Base-by-base conservation (phyloP, 1,140 invertebrate species). In the Ditylenchus dipsaci region DNA sequence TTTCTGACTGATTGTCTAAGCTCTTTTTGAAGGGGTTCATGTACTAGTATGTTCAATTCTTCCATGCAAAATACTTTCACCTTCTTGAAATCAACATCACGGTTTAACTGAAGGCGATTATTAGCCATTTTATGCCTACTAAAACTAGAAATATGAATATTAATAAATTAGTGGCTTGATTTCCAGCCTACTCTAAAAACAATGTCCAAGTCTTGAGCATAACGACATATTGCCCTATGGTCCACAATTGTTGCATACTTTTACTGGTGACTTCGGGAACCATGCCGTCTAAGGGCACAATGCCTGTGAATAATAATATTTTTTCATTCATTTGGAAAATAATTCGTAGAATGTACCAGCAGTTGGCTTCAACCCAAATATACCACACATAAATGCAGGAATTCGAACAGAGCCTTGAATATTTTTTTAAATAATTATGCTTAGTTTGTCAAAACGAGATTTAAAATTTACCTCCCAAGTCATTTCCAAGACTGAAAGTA, bases 301-400 rank as follows among this genome's bases (percentile, higher is more conserved):
- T 43, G 21, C 68, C 68, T 70, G 5, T n/a, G n/a, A 13, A 53
- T 21, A 19, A 7, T 53, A 8, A 3, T 17, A 30, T 33, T 61
- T 5, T 61, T 5, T 3, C n/a, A n/a, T n/a, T n/a, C n/a, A 3
- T 53, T 53, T 53, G n/a, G n/a, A 53, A 53, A 53, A 19, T 26
- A 17, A 53, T 8, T 53, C 15, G 8, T 19, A 17, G 15, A 53
- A 15, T 8, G 3, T 21, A 47, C 77, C 87, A 78, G 88, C 88
- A 0, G 91, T 90, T 15, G 93, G 91, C 84, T 95, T 96, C 83
- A 97, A 92, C 8, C 93, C 94, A 84, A 93, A 97, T 59, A 97
- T 62, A 47, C 95, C 94, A 85, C 92, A 94, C 80, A 95, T 96
- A 78, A 91, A 93, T 13, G 90, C 87, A 0, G 94, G 94, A 88